Percentiles rank a stretch among this genome's conserved stretches.
Conservation (phyloP, 2,888 invertebrate species). For the Cantharis rustica region DNA sequence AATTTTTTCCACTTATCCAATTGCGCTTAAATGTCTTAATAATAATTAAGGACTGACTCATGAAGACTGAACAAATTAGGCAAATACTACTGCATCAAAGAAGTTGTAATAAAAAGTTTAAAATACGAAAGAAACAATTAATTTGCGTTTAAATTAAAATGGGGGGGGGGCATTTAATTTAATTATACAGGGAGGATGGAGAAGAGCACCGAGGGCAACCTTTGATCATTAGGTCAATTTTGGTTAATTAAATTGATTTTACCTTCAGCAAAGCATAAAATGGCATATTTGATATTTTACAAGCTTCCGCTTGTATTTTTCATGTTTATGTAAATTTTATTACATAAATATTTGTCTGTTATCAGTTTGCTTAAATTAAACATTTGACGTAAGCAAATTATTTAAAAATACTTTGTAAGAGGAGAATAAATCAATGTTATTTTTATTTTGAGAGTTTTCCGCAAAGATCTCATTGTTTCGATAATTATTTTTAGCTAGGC, state of each 20-base stretch:
- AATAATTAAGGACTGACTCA: background rate
- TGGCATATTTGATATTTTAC: background rate
- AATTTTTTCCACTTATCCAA: background rate
- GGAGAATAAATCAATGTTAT: background rate
- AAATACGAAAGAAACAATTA: background rate
- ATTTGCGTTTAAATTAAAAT: background rate
- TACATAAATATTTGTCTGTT: background rate
- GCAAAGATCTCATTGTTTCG: no score
- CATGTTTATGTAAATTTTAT: background rate
- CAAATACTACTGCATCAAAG: background rate
- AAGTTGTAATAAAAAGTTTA: background rate
- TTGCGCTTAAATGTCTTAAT: background rate
- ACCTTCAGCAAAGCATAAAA: background rate
- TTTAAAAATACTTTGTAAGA: background rate
- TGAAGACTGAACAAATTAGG: background rate
- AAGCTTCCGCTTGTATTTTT: background rate
- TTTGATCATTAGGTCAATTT: background rate
- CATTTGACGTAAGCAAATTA: background rate
- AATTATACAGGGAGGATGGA: background rate
- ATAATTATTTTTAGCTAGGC: no score
- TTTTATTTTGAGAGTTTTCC: background rate
- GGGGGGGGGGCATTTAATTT: no score
- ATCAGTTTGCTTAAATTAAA: background rate
- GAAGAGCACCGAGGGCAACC: background rate
- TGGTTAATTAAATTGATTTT: background rate